Evolutionary conservation across 2,888 invertebrate species (phyloP), one percentile per base, ranked within the genome.

Genomic region (Andrena bicolor): DNA sequence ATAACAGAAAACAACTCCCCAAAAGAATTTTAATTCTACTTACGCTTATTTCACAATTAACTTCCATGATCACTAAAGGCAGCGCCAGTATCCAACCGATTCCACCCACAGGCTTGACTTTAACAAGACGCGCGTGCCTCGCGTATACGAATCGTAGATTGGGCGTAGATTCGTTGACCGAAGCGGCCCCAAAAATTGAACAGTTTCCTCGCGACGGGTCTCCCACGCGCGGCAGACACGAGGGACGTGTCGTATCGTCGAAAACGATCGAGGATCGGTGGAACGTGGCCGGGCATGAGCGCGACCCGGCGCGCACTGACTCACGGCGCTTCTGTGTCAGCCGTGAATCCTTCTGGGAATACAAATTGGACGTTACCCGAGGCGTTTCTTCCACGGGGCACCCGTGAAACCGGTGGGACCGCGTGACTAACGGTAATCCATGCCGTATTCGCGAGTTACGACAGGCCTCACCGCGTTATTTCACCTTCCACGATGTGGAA

Each of bases 351-450:
- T 80, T 74, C 51, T 23, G 68, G 41, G 84, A 84, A 88, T 83
- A 85, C 77, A 88, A 83, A 88, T 85, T 80, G 80, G 60, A 65
- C 78, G 73, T 78, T 80, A 69, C 72, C 65, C 26, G 26, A 30
- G 77, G 49, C 61, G 71, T 71, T 41, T 41, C 72, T 69, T 41
- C 63, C n/a, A 20, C 30, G 30, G 41, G 53, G 20, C 75, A 32
- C 61, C 82, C 48, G 75, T 84, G 63, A 74, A 76, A 56, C 56
- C 84, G 61, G 72, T 64, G 79, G 32, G 48, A 56, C 53, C 74
- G 74, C 60, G 61, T 63, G 73, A 70, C 68, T 82, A 84, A 84
- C 83, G 83, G 76, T 83, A 75, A 56, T 72, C 82, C 64, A 53
- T 28, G 48, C 69, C 2, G 56, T 71, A 70, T 64, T 80, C 69